Evolutionary conservation across 2,113 vertebrate genomes (phyloP).

Genomic region (Corythornis madagascariensis): DNA sequence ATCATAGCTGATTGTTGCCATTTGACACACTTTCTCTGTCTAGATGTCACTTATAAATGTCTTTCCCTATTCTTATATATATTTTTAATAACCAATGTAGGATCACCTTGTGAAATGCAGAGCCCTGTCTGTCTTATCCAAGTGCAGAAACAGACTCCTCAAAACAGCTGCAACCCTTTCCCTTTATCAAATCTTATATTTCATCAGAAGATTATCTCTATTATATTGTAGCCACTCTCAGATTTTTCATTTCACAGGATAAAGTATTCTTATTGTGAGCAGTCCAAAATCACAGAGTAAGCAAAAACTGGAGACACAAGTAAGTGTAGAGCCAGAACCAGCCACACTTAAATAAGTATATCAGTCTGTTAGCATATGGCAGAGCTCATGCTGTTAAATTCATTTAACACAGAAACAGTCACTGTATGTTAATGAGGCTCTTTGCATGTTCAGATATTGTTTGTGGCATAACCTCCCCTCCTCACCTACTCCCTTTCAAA

Average conservation of each 20-base stretch:
- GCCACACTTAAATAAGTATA: not conserved
- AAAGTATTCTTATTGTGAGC: conserved; percentile 12
- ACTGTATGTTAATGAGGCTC: conserved; percentile 47
- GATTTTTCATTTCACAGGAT: conserved; percentile 11
- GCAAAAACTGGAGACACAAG: not conserved
- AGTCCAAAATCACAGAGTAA: conserved; percentile 12
- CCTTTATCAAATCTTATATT: not conserved
- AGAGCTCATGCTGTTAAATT: conserved; percentile 52
- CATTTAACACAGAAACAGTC: conserved; percentile 16
- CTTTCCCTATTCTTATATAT: not conserved
- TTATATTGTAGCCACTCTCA: not conserved
- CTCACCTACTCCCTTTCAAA: not conserved
- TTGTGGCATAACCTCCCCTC: not conserved
- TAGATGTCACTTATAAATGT: not conserved
- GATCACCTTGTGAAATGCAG: not conserved
- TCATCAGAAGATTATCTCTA: not conserved
- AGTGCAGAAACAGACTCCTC: not conserved
- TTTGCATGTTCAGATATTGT: not conserved
- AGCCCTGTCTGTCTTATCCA: not conserved
- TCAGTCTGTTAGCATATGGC: conserved; percentile 13
- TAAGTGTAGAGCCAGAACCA: conserved; percentile 8
- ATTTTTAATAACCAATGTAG: not conserved
- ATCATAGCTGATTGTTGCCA: not conserved
- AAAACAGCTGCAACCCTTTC: not conserved
- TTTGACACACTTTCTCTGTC: not conserved